Evolutionary conservation across 2,888 invertebrate genomes (phyloP).

Genomic region (Xestoiulus laeticollis): DNA sequence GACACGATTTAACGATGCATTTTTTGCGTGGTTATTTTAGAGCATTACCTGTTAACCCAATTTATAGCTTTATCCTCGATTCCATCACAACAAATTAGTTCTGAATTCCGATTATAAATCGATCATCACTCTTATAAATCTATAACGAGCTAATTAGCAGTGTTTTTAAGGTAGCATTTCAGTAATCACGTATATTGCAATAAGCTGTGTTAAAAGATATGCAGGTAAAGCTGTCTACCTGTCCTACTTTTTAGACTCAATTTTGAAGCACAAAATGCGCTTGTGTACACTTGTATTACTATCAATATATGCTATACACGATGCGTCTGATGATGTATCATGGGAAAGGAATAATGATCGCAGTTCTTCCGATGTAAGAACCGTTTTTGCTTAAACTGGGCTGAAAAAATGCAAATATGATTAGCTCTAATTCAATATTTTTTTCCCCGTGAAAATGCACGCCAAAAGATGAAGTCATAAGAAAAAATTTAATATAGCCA

Average conservation of each 20-base stretch:
- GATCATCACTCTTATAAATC: too few relatives aligned
- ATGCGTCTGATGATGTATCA: not conserved
- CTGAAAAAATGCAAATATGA: constrained; percentile 38
- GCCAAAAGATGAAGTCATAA: constrained; percentile 29
- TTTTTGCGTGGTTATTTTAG: too few relatives aligned
- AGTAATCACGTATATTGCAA: too few relatives aligned
- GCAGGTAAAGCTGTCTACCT: not conserved
- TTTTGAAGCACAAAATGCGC: not conserved
- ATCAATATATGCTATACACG: not conserved
- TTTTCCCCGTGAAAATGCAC: not conserved
- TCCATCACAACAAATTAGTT: too few relatives aligned
- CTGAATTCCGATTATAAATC: too few relatives aligned
- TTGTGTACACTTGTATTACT: not conserved
- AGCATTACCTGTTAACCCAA: too few relatives aligned
- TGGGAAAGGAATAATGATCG: constrained; percentile 35
- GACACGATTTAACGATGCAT: too few relatives aligned
- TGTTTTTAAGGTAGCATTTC: too few relatives aligned
- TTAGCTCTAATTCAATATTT: constrained; percentile 40
- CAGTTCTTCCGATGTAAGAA: not conserved
- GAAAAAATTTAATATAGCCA: constrained; percentile 36
- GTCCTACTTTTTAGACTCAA: not conserved
- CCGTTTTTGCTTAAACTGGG: constrained; percentile 1
- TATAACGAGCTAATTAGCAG: too few relatives aligned
- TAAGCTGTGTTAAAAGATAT: too few relatives aligned
- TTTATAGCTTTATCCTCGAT: too few relatives aligned